Evolutionary conservation across 2,888 invertebrate genomes (phyloP).

Genomic region (Lasioglossum zephyrum): DNA sequence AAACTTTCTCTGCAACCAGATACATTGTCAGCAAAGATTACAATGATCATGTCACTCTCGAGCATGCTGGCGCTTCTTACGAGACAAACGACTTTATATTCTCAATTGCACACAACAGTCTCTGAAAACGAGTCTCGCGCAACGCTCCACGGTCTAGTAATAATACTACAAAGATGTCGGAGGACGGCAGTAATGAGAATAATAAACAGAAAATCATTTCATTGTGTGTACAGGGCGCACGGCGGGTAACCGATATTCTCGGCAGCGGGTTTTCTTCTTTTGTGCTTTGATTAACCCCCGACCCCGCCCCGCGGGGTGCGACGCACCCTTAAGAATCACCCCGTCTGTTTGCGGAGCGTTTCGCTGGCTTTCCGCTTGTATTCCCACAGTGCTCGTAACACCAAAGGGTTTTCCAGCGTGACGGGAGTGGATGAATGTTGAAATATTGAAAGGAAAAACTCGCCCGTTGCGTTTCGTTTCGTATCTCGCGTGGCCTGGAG

Average conservation of each 20-base stretch:
- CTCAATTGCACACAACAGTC: neutral
- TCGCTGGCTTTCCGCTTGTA: neutral
- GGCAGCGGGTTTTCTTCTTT: neutral
- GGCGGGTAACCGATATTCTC: neutral
- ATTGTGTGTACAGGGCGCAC: neutral
- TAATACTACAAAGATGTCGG: neutral
- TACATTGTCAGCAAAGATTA: neutral
- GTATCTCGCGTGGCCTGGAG: neutral
- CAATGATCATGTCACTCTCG: neutral
- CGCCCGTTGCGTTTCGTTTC: neutral
- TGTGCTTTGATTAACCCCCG: neutral
- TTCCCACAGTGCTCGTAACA: neutral
- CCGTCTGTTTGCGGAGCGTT: neutral
- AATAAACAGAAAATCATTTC: slow-evolving; percentile 9
- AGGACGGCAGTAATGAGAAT: neutral
- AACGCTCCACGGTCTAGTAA: neutral
- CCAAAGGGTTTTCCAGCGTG: neutral
- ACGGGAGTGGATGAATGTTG: neutral
- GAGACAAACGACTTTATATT: neutral
- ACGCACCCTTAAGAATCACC: slow-evolving; percentile 7
- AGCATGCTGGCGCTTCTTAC: neutral
- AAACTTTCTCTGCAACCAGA: too few relatives aligned
- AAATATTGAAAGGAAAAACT: neutral
- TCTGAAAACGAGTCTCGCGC: neutral
- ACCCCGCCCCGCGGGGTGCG: neutral